These are phyloP conservation scores for Fundulus diaphanus DNA, from an alignment of 2,797 vertebrate genomes.

Conservation along the genomic window DNA sequence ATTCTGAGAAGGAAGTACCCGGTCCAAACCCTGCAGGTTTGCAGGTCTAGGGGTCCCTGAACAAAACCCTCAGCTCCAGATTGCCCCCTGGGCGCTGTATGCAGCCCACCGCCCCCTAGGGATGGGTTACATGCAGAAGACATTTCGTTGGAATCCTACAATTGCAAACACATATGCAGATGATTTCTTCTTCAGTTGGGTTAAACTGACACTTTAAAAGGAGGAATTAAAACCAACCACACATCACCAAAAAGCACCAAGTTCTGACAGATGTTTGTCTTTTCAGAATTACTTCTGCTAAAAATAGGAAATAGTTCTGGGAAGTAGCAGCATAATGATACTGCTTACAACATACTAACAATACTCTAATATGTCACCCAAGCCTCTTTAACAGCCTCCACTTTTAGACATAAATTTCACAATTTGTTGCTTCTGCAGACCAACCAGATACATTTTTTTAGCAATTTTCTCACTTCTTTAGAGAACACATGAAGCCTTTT, in stretches of 20 bases:
- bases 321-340: neutral
- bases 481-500: no score
- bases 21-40: no score
- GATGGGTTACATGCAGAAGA: no score
- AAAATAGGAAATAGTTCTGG: conserved; percentile 2
- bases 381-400: neutral
- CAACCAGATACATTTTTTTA: neutral
- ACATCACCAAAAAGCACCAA: neutral
- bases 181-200: neutral
- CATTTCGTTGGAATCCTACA: no score
- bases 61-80: no score
- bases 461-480: no score
- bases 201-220: neutral
- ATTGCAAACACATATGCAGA: no score
- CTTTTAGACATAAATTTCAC: neutral
- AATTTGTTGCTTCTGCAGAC: neutral
- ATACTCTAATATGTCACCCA: neutral
- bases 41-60: no score
- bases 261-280: neutral
- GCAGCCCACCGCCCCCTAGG: no score
- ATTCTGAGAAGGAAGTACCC: no score
- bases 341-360: neutral
- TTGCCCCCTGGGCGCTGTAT: no score
- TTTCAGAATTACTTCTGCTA: conserved; percentile 5
- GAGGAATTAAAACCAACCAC: neutral